These are phyloP conservation scores for Melikaiella ostensackeni DNA, from an alignment of 2,888 invertebrate genomes.

Conservation along the genomic window DNA sequence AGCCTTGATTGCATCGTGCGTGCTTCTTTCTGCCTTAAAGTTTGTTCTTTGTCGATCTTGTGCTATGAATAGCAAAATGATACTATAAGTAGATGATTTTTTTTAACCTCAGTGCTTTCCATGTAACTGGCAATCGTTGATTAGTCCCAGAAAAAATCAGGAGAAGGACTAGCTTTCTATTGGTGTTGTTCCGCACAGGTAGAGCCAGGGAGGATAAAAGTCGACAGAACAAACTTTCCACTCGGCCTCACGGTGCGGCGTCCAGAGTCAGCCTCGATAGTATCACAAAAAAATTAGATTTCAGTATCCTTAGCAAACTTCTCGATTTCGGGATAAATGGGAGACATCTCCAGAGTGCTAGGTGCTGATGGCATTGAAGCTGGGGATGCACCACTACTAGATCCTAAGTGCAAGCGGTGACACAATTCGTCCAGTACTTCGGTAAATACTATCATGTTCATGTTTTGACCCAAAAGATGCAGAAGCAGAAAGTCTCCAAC, in stretches of 20 bases:
- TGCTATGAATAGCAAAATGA: not conserved
- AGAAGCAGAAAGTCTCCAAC: constrained; percentile 92
- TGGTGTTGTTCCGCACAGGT: constrained; percentile 49
- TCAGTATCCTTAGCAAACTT: constrained; percentile 82
- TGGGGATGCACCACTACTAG: constrained; percentile 80
- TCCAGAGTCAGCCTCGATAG: constrained; percentile 43
- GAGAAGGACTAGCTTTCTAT: constrained; percentile 51
- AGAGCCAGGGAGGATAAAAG: constrained; percentile 46
- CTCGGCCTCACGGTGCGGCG: constrained; percentile 44
- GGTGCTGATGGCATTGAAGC: constrained; percentile 86
- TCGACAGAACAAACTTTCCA: constrained; percentile 43
- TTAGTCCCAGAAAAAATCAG: constrained; percentile 48
- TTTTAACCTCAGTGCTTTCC: not conserved
- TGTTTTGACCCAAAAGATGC: constrained; percentile 91
- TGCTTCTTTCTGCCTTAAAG: not conserved
- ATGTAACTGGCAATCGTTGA: constrained; percentile 48
- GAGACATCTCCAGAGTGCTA: constrained; percentile 91
- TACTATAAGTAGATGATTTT: not conserved
- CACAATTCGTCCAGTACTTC: constrained; percentile 90
- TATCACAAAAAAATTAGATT: constrained; percentile 42
- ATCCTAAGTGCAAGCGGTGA: constrained; percentile 83
- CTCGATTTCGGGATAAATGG: constrained; percentile 89
- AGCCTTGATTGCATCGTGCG: not conserved
- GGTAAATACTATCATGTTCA: constrained; percentile 88
- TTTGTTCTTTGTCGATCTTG: not conserved